phyloP scores from a whole-genome alignment of 2,113 vertebrate genomes.

The Scopus umbretta region DNA sequence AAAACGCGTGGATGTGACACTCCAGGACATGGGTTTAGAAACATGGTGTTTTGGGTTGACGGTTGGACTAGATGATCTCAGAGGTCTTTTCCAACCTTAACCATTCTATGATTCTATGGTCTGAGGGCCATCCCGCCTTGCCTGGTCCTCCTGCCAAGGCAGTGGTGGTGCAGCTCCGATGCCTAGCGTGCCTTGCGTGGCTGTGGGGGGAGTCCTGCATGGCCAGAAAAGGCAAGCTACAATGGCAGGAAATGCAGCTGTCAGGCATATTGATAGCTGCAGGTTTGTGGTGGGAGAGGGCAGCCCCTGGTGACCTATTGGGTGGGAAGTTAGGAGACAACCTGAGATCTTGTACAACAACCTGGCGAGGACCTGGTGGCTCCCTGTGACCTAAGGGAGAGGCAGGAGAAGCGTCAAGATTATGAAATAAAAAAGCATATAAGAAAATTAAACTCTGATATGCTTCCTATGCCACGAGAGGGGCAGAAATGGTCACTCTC shows the following conservation, averaged over 20 bases:
- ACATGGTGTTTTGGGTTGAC: too few relatives aligned
- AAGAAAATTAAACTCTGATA: not conserved
- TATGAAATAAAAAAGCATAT: not conserved
- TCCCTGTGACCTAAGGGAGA: not conserved
- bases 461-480: not conserved
- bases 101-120: too few relatives aligned
- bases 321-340: not conserved
- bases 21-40: too few relatives aligned
- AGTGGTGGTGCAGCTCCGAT: not conserved
- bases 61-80: too few relatives aligned
- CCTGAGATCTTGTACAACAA: not conserved
- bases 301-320: not conserved
- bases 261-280: not conserved
- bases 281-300: not conserved
- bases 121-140: not conserved
- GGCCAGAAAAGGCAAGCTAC: not conserved
- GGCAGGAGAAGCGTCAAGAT: not conserved
- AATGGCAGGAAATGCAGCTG: not conserved
- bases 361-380: not conserved
- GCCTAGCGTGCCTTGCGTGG: not conserved
- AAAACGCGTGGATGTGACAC: too few relatives aligned
- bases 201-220: not conserved
- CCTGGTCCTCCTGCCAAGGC: not conserved
- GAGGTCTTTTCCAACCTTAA: too few relatives aligned
- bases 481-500: not conserved